Conservation (phyloP, 2,797 vertebrate species). For the Sphenodon punctatus region DNA sequence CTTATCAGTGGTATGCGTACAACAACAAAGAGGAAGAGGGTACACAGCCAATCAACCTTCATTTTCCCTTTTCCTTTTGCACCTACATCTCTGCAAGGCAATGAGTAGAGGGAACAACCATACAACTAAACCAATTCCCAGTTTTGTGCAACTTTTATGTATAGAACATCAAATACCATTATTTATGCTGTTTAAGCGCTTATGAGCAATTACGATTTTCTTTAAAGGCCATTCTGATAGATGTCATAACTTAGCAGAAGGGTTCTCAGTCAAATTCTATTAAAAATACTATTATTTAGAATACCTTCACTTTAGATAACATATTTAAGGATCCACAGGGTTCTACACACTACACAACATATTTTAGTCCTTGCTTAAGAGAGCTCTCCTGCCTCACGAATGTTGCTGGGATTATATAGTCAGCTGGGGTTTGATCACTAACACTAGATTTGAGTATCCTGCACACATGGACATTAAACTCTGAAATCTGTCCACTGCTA, state of each 20-base stretch:
- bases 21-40: neutral
- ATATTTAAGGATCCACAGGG: slow-evolving; percentile 48
- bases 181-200: no score
- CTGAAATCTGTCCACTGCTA: slow-evolving; percentile 6
- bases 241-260: slow-evolving; percentile 31
- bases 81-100: slow-evolving; percentile 8
- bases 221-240: neutral
- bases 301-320: slow-evolving; percentile 26
- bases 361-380: no score
- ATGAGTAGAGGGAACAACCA: neutral
- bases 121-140: slow-evolving; percentile 24
- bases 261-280: slow-evolving; percentile 35
- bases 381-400: slow-evolving; percentile 11
- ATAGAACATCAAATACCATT: no score
- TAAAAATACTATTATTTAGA: slow-evolving; percentile 7
- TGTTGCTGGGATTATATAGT: neutral
- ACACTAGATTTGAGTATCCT: slow-evolving; percentile 24
- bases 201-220: slow-evolving; percentile 9
- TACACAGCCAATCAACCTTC: neutral
- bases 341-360: slow-evolving; percentile 52
- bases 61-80: neutral
- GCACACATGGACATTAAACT: slow-evolving; percentile 7
- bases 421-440: neutral
- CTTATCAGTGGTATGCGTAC: neutral
- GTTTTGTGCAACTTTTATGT: no score